phyloP scores from a whole-genome alignment of 37 sponge, comb jelly and placozoan genomes.

The Bolinopsis microptera region DNA sequence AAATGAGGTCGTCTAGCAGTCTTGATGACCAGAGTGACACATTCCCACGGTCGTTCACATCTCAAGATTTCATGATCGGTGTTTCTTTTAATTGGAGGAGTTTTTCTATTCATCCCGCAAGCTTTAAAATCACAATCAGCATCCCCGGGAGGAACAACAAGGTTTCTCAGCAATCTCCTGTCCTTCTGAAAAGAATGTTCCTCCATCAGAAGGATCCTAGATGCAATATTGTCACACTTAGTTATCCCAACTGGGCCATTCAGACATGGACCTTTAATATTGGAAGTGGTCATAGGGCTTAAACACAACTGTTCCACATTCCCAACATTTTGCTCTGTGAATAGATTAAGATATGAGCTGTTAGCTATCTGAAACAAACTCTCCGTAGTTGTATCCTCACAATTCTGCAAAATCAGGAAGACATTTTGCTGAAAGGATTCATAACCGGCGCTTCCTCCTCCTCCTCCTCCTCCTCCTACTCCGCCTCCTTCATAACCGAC shows the following conservation, averaged over 20 bases:
- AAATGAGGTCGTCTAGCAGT: background rate
- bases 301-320: no score
- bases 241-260: background rate
- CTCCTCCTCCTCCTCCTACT: no score
- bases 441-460: no score
- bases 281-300: no score
- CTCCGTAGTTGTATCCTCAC: no score
- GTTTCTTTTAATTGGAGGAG: background rate
- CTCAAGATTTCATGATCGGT: background rate
- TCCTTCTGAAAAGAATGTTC: background rate
- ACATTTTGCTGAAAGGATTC: no score
- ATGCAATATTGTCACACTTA: background rate
- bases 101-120: background rate
- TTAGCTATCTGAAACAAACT: no score
- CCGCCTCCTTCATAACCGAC: no score
- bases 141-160: background rate
- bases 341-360: no score
- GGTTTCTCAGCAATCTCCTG: background rate
- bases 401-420: no score
- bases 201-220: background rate
- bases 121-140: background rate
- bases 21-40: background rate
- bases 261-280: background rate
- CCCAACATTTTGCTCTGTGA: no score
- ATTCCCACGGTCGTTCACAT: background rate